These are phyloP conservation scores for Puntigrus tetrazona DNA, from an alignment of 2,113 vertebrate species.

Conservation along the genomic window DNA sequence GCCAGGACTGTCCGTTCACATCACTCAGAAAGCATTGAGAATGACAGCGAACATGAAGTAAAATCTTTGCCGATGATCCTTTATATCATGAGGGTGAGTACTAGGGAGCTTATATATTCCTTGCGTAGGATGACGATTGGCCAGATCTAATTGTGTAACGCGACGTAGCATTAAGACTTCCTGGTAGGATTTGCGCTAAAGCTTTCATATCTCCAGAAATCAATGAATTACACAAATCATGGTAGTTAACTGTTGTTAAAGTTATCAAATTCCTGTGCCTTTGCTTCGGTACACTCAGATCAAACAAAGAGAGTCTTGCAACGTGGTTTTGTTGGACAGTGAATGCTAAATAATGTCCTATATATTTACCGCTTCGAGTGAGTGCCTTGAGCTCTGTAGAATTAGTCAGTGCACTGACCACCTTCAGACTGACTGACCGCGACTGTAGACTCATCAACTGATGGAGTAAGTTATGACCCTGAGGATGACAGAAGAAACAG, in stretches of 20 bases:
- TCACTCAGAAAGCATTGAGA: too few species aligned
- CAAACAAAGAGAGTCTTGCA: background rate
- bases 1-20: too few species aligned
- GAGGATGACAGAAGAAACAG: slow-evolving; percentile 43
- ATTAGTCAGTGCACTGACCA: slow-evolving; percentile 68
- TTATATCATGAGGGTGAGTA: too few species aligned
- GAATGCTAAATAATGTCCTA: background rate
- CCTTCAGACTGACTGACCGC: slow-evolving; percentile 69
- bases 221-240: too few species aligned
- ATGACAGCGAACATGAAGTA: too few species aligned
- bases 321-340: background rate
- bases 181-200: too few species aligned
- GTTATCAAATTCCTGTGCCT: background rate
- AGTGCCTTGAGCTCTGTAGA: slow-evolving; percentile 69
- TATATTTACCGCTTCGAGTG: slow-evolving; percentile 61
- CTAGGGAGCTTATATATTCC: too few species aligned
- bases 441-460: slow-evolving; percentile 68
- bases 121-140: too few species aligned
- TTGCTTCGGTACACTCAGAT: background rate
- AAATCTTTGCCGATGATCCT: too few species aligned
- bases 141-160: too few species aligned
- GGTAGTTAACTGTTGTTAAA: background rate
- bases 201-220: too few species aligned
- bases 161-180: too few species aligned
- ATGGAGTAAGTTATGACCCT: slow-evolving; percentile 72